Percentiles rank a stretch among this genome's conserved stretches.
Evolutionary conservation across 2,888 invertebrate species (phyloP).

Genomic region (Podotricha telesiphe): DNA sequence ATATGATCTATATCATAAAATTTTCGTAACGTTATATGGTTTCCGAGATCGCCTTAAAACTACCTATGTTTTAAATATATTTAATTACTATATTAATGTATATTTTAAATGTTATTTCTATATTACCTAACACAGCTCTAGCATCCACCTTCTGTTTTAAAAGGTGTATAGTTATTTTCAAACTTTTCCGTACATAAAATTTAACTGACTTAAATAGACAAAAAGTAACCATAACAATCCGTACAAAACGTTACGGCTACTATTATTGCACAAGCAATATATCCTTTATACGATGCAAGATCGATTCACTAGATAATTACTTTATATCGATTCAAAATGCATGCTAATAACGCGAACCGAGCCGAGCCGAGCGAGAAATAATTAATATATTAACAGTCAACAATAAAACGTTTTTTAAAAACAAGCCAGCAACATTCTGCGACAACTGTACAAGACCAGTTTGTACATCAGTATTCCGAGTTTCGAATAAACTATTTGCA

Average conservation of each 20-base stretch:
- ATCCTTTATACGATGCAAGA: conserved; percentile 50
- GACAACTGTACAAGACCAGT: conserved; percentile 12
- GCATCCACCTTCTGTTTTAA: background rate
- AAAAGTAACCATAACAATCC: background rate
- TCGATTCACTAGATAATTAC: background rate
- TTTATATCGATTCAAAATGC: conserved; percentile 5
- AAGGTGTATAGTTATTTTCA: background rate
- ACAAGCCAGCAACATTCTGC: conserved; percentile 27
- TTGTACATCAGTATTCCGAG: conserved; percentile 37
- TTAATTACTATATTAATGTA: too few relatives aligned
- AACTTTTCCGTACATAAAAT: background rate
- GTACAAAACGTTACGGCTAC: conserved; percentile 16
- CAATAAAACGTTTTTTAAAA: conserved; percentile 10
- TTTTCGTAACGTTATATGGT: background rate
- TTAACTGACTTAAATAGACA: background rate
- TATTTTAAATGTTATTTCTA: background rate
- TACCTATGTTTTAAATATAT: too few relatives aligned
- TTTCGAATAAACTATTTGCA: conserved; percentile 53
- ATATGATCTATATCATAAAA: background rate
- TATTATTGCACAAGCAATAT: conserved; percentile 52
- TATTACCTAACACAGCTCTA: background rate
- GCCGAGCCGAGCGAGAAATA: background rate
- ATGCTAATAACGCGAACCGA: background rate
- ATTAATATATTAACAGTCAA: background rate
- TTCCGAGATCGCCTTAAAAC: background rate